A percentile compares a stretch with the other conserved stretches of the same genome.
phyloP scores from a whole-genome alignment of 2,113 vertebrate species.

The Rhadina sibilatrix region DNA sequence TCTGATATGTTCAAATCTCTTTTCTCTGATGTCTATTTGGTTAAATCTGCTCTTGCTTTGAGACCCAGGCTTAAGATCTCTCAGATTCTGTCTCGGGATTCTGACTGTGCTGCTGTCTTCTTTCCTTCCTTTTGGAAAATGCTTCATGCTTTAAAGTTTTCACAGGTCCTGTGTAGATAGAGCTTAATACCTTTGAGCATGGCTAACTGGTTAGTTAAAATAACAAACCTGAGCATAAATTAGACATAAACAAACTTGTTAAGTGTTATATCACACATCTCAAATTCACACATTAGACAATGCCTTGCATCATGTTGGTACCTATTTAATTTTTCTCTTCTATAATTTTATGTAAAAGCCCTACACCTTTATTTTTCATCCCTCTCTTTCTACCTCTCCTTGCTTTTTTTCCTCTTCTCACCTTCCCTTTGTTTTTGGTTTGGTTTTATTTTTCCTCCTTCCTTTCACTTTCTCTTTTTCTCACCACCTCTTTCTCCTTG shows the following conservation, averaged over 20 bases:
- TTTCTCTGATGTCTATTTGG: neutral
- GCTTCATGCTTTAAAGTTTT: neutral
- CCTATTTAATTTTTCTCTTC: neutral
- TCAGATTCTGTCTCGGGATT: neutral
- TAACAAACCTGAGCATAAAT: neutral
- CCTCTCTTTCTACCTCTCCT: neutral
- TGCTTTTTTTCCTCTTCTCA: neutral
- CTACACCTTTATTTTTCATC: neutral
- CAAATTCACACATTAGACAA: neutral
- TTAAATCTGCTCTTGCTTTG: neutral
- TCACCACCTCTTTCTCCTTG: fast-evolving
- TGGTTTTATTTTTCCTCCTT: neutral
- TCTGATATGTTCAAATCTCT: neutral
- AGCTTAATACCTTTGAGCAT: neutral
- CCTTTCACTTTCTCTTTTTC: neutral
- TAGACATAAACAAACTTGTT: neutral
- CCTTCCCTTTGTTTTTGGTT: neutral
- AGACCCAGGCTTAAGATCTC: neutral
- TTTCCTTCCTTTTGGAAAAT: neutral
- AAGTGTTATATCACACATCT: neutral
- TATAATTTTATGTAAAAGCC: neutral
- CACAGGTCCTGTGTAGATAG: neutral
- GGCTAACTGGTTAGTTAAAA: neutral
- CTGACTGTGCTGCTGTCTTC: neutral
- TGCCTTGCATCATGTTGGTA: neutral